Evolutionary conservation across 2,113 vertebrate species (phyloP).

Genomic region (Pelobates fuscus): DNA sequence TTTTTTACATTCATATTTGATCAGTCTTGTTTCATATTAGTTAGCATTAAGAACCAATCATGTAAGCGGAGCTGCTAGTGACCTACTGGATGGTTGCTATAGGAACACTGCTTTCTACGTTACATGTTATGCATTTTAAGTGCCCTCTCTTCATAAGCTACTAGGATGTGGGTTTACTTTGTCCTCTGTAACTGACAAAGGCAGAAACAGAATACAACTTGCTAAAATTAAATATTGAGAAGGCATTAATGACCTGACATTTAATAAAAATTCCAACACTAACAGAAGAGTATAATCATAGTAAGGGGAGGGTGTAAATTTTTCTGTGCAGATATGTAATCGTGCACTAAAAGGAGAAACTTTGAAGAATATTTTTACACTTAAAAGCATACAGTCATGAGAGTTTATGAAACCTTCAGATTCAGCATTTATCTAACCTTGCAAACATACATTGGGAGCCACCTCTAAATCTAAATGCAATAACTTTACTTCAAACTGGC

Average conservation of each 20-base stretch:
- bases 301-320: no score
- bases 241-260: neutral
- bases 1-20: conserved; percentile 54
- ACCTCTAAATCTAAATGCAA: no score
- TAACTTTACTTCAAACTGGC: no score
- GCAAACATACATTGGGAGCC: no score
- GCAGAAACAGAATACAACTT: neutral
- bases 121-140: conserved; percentile 91
- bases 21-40: conserved; percentile 77
- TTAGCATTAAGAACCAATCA: conserved; percentile 83
- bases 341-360: no score
- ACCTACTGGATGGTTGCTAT: conserved; percentile 85
- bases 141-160: conserved; percentile 67
- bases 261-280: no score
- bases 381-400: no score
- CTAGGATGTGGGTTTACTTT: conserved; percentile 33
- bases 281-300: no score
- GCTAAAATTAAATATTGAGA: neutral
- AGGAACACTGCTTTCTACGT: conserved; percentile 87
- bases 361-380: no score
- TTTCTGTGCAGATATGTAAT: no score
- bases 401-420: no score
- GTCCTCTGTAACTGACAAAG: conserved; percentile 23
- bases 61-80: conserved; percentile 79
- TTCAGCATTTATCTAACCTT: no score